A percentile compares a stretch with the other conserved stretches of the same genome.
Evolutionary conservation across 2,888 invertebrate species (phyloP).

Genomic region (Ecliptopera silaceata): DNA sequence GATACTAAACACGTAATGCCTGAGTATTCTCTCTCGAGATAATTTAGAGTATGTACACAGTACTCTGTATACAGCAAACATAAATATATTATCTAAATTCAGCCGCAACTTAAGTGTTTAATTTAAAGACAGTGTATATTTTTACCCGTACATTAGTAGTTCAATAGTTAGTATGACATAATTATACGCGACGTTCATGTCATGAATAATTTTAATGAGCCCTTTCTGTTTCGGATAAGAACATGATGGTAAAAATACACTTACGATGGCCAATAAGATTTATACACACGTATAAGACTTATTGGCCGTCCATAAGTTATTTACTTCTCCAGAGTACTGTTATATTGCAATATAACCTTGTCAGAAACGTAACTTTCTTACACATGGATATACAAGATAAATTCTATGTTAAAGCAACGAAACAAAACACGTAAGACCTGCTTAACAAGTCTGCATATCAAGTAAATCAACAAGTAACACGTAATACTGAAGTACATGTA

Average conservation of each 20-base stretch:
- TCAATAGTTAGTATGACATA: background rate
- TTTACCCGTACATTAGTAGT: slow-evolving; percentile 5
- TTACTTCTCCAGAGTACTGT: no score
- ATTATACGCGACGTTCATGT: background rate
- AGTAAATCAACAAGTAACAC: slow-evolving; percentile 10
- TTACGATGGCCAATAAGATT: background rate
- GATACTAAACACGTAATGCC: background rate
- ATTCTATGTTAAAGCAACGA: background rate
- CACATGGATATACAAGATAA: background rate
- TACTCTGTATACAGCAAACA: slow-evolving; percentile 13
- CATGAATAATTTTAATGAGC: slow-evolving; percentile 10
- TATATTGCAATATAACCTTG: no score
- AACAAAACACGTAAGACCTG: background rate
- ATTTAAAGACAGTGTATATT: slow-evolving; percentile 13
- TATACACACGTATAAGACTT: no score
- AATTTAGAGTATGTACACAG: slow-evolving; percentile 4
- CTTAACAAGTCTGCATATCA: slow-evolving; percentile 6
- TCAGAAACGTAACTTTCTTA: background rate
- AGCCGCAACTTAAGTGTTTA: slow-evolving; percentile 8
- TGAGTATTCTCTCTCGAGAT: slow-evolving; percentile 1
- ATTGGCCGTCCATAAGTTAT: background rate
- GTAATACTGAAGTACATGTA: slow-evolving; percentile 3
- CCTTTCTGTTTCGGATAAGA: background rate
- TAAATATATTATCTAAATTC: slow-evolving; percentile 15
- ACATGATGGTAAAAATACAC: background rate